Percentiles rank a stretch among this genome's conserved stretches.
phyloP scores from a whole-genome alignment of 2,888 invertebrate species.

The Brachyptera risi region DNA sequence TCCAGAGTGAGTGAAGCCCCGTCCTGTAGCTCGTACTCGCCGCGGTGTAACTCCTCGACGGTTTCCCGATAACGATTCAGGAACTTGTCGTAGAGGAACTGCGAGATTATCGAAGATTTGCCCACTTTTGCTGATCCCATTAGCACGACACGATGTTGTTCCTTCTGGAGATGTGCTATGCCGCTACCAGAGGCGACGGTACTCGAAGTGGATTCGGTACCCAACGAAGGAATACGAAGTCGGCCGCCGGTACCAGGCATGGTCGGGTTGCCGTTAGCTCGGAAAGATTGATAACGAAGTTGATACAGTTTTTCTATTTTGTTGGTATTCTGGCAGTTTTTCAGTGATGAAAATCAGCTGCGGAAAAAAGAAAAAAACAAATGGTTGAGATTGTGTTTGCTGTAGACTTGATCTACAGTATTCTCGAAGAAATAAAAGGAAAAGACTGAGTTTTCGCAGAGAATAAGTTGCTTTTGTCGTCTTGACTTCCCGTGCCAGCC shows the following conservation, averaged over 20 bases:
- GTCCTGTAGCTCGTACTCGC: constrained; percentile 46
- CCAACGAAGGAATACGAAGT: constrained; percentile 36
- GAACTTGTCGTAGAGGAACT: constrained; percentile 57
- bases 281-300: too few species aligned
- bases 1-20: constrained; percentile 45
- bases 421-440: too few species aligned
- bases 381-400: too few species aligned
- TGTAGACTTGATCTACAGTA: too few species aligned
- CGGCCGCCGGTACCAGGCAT: constrained; percentile 37
- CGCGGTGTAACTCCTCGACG: constrained; percentile 59
- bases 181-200: constrained; percentile 25
- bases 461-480: too few species aligned
- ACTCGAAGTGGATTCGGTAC: constrained; percentile 34
- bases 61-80: constrained; percentile 56
- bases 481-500: too few species aligned
- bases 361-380: too few species aligned
- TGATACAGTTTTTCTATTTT: too few species aligned
- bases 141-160: constrained; percentile 43
- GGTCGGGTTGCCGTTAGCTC: too few species aligned
- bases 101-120: constrained; percentile 57
- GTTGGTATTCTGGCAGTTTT: too few species aligned
- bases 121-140: constrained; percentile 53
- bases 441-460: too few species aligned
- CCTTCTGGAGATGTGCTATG: constrained; percentile 26
- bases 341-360: too few species aligned